phyloP scores from a whole-genome alignment of 2,888 invertebrate species.

The Ochlodes sylvanus region DNA sequence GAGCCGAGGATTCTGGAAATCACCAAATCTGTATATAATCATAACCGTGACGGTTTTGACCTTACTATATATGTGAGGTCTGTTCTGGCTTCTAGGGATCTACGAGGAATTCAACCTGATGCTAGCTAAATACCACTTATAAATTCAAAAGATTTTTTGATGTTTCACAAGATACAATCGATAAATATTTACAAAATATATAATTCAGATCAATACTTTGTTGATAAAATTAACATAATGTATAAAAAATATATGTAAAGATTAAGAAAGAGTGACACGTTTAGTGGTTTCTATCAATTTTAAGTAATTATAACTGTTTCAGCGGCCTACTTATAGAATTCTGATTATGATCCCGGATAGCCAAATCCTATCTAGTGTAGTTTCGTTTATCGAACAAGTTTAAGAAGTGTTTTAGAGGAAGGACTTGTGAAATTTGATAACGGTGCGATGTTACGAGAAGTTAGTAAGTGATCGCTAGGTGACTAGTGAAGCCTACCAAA shows the following conservation, averaged over 20 bases:
- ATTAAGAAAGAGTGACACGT: constrained; percentile 52
- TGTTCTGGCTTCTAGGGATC: constrained; percentile 78
- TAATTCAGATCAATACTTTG: neutral
- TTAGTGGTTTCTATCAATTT: constrained; percentile 44
- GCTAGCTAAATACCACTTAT: constrained; percentile 64
- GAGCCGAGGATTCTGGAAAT: constrained; percentile 82
- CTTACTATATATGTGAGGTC: constrained; percentile 76
- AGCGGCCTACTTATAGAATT: constrained; percentile 62
- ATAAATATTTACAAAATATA: neutral
- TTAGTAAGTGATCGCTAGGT: constrained; percentile 46
- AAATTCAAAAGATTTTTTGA: constrained; percentile 40
- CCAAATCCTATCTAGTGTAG: constrained; percentile 63
- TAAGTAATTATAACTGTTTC: constrained; percentile 55
- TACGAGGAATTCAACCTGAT: constrained; percentile 79
- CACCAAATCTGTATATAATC: constrained; percentile 69
- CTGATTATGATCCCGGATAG: constrained; percentile 59
- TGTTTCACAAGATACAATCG: neutral
- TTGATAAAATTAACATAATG: too few species aligned
- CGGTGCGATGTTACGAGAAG: constrained; percentile 23
- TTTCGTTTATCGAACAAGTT: constrained; percentile 44
- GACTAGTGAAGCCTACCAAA: constrained; percentile 67
- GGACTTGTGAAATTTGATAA: constrained; percentile 38
- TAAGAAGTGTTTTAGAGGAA: constrained; percentile 44
- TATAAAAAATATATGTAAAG: neutral
- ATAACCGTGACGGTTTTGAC: constrained; percentile 66